These are phyloP conservation scores for Mixornis gularis DNA, from an alignment of 2,113 vertebrate species.

Conservation along the genomic window DNA sequence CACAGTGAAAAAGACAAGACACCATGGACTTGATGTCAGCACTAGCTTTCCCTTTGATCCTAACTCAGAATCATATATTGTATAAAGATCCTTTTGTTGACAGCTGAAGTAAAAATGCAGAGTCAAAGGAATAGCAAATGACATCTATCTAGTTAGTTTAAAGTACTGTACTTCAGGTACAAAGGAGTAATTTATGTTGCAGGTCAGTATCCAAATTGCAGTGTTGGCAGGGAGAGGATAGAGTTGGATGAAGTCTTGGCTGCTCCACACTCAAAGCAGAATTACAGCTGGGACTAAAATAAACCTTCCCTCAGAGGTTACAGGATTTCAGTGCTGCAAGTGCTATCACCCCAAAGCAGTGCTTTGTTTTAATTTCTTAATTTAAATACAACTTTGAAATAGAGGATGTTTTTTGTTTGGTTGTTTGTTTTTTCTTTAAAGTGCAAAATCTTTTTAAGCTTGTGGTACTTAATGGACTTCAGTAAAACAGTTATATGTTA, in stretches of 20 bases:
- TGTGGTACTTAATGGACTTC: background rate
- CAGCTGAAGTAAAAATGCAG: background rate
- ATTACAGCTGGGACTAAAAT: background rate
- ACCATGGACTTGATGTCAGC: background rate
- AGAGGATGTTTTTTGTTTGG: rapidly evolving
- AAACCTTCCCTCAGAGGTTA: background rate
- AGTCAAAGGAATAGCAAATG: background rate
- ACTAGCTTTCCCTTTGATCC: background rate
- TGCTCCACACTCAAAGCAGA: background rate
- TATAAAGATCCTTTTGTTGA: background rate
- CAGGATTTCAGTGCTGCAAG: background rate
- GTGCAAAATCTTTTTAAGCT: background rate
- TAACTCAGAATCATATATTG: background rate
- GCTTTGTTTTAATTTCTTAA: background rate
- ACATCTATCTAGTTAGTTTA: background rate
- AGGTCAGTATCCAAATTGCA: background rate
- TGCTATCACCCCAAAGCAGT: background rate
- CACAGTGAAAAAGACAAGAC: background rate
- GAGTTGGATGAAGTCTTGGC: background rate
- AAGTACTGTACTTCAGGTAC: background rate
- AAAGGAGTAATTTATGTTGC: background rate
- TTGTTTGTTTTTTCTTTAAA: background rate
- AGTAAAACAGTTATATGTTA: background rate
- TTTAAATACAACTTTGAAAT: background rate
- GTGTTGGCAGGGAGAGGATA: background rate